Evolutionary conservation across 2,797 vertebrate species (phyloP).

Genomic region (Monodelphis domestica): DNA sequence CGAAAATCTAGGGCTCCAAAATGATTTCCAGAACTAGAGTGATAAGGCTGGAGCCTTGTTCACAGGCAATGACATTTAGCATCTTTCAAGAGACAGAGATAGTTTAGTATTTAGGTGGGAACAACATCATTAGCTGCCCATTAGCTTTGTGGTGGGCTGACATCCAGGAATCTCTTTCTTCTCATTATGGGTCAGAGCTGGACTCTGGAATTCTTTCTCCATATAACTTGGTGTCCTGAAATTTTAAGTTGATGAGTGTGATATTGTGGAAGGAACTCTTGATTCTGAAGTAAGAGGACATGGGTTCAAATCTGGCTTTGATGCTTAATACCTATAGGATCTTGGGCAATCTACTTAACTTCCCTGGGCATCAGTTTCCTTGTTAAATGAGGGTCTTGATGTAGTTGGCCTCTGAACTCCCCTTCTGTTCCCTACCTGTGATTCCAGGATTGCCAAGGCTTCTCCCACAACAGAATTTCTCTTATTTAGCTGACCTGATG

Average conservation of each 20-base stretch:
- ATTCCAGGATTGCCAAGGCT: not conserved
- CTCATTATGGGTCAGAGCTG: not conserved
- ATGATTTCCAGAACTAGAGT: not conserved
- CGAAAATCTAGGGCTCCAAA: not conserved
- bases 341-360: not conserved
- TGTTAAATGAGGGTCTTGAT: not conserved
- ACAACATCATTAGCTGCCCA: not conserved
- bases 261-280: too few relatives aligned
- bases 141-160: not conserved
- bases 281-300: not conserved
- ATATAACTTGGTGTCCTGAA: not conserved
- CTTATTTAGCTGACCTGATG: not conserved
- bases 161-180: not conserved
- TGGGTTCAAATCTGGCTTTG: not conserved
- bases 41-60: not conserved
- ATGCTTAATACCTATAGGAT: not conserved
- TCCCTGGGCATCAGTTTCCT: not conserved
- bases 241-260: not conserved
- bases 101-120: not conserved
- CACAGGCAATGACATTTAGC: not conserved
- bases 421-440: not conserved
- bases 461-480: not conserved
- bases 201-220: not conserved
- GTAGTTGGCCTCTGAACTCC: not conserved
- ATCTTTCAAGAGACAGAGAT: not conserved